A percentile compares a stretch with the other conserved stretches of the same genome.
These are phyloP conservation scores for Copidosoma floridanum DNA, from an alignment of 1,140 invertebrate species.

Conservation along the genomic window DNA sequence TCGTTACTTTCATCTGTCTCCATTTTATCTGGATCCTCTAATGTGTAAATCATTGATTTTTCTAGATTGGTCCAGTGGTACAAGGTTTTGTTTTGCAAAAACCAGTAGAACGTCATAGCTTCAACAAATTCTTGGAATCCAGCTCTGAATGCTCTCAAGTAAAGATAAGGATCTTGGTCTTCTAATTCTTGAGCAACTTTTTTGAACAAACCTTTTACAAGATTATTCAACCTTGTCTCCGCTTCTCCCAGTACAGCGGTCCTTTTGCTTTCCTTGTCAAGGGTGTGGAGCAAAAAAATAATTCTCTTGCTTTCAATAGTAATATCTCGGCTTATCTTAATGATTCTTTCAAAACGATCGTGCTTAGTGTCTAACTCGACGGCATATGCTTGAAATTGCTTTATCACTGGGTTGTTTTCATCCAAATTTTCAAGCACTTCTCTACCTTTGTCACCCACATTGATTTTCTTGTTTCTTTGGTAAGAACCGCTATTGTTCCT, in stretches of 20 bases:
- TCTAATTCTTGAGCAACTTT: constrained; percentile 71
- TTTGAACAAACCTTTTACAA: constrained; percentile 64
- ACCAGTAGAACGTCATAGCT: constrained; percentile 75
- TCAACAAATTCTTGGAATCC: constrained; percentile 89
- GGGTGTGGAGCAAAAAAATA: constrained; percentile 82
- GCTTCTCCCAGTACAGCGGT: constrained; percentile 66
- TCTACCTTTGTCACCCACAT: constrained; percentile 43
- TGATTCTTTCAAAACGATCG: constrained; percentile 80
- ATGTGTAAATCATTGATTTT: constrained; percentile 47
- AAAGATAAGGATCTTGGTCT: constrained; percentile 72
- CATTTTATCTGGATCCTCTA: constrained; percentile 23
- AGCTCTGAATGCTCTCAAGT: constrained; percentile 69
- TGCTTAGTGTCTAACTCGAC: constrained; percentile 75
- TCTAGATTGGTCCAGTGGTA: constrained; percentile 55
- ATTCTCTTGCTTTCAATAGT: constrained; percentile 89
- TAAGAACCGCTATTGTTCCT: constrained; percentile 24
- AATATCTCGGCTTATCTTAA: constrained; percentile 84
- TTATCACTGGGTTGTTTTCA: constrained; percentile 63
- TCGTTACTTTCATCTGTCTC: not conserved
- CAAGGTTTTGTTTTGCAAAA: constrained; percentile 55
- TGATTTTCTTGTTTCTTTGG: constrained; percentile 38
- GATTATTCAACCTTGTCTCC: constrained; percentile 61
- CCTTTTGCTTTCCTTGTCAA: constrained; percentile 63
- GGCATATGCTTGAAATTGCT: constrained; percentile 69
- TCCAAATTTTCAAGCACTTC: constrained; percentile 51